Base-by-base conservation (phyloP, 1,140 invertebrate species). In the Leptinotarsa defecta region DNA sequence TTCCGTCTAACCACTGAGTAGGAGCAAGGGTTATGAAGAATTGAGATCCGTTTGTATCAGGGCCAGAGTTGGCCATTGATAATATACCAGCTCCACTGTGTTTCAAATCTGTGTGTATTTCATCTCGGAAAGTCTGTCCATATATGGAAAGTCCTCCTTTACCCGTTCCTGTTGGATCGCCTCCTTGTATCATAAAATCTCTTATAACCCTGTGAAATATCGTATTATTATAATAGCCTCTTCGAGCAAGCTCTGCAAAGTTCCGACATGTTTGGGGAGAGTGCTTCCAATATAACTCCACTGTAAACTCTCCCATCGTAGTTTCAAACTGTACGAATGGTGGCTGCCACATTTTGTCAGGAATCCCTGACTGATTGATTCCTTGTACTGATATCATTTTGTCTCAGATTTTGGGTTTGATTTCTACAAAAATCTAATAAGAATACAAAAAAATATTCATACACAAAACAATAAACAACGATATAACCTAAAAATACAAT, bases 231-330 rank as follows among this genome's bases (percentile, higher is more conserved):
- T 98, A 99, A 87, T 98, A 99, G 34, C 96, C 96, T 83, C 97
- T 88, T 77, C 95, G 88, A 0, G 93, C 89, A 43, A 99, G 87
- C 87, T 99, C 97, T 71, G 96, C 96, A 89, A 99, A 99, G 86
- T 99, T 99, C 82, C 94, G 88, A 78, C 98, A 99, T 3, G 97
- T 98, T 74, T 93, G 92, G 24, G 97, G 97, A 11, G 97, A 93
- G 86, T 99, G 97, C 86, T 98, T 96, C 98, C 97, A 99, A 83
- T 99, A 99, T 64, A 99, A 88, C 86, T 99, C 97, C 61, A 99
- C 86, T 1, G 91, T 89, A 43, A 99, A 89, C 83, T 94, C 93
- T 1, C 98, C 97, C 96, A 99, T 98, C 93, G 92, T 90, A 49
- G 94, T 95, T 87, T 95, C 93, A 68, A 95, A 83, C 13, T 91